Evolutionary conservation across 2,797 vertebrate species (phyloP), one percentile per base, ranked within the genome.

Genomic region (Gambusia yucatana): DNA sequence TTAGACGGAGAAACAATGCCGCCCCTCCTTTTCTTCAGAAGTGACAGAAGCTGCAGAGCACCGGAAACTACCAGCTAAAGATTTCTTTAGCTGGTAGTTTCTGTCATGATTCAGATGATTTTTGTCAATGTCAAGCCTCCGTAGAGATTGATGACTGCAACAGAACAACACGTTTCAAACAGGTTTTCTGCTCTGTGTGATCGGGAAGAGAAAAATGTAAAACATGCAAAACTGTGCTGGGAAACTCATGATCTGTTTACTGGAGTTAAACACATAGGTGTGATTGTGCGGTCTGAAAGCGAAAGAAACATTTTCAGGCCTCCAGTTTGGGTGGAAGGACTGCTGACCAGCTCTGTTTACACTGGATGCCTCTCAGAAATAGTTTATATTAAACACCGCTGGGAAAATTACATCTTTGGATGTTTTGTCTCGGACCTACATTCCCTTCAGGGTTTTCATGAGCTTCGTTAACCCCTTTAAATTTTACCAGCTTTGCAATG

Each of bases 1-100:
- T 84, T 82, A 84, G 55, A 63, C 67, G 65, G 46, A 84, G 75
- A 81, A 78, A 86, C 77, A 80, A 80, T 78, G 75, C 69, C 14
- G 82, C 80, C 82, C 77, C 84, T 82, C 85, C 87, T 39, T 14
- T 77, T 20, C 4, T 52, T 25, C 47, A 82, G 69, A 46, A 70
- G 63, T 75, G 74, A 30, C 8, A 11, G 33, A 44, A 76, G 30
- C 76, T 75, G 61, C 65, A 71, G 20, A 30, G 61, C 71, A 7
- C 7, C 8, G 33, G 55, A 39, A 73, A 50, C 36, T 33, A 71
- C 36, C 36, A 50, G 33, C 57, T 75, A 33, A 46, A 22, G 3
- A 14, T 6, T 11, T 28, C 43, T 36, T 10, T 2, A 6, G 44
- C 28, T 63, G 44, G 44, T 16, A 47, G 46, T 20, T 4, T 55